A percentile compares a stretch with the other conserved stretches of the same genome.
These are phyloP conservation scores for Choreutis nemorana DNA, from an alignment of 2,888 invertebrate species.

Conservation along the genomic window DNA sequence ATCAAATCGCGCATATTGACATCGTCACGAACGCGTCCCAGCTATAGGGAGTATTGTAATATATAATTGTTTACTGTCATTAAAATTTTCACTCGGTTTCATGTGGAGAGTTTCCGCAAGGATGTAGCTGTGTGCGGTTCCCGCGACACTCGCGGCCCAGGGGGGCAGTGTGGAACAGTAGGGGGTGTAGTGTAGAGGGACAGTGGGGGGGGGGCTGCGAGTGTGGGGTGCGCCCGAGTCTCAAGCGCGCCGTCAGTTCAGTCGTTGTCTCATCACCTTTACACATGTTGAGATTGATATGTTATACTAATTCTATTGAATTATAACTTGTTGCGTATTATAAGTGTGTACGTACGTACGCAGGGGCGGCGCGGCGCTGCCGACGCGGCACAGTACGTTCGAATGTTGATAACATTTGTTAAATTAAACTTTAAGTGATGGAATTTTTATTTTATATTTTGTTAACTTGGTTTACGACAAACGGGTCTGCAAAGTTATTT, in stretches of 20 bases:
- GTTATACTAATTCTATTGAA: conserved; percentile 66
- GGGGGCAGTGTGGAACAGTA: conserved; percentile 3
- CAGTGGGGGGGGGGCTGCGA: conserved; percentile 4
- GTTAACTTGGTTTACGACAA: conserved; percentile 59
- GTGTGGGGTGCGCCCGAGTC: conserved; percentile 10
- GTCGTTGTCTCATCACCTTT: conserved; percentile 57
- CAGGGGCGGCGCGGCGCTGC: conserved; percentile 10
- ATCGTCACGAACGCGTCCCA: conserved; percentile 59
- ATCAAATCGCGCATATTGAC: conserved; percentile 63
- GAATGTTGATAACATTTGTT: conserved; percentile 39
- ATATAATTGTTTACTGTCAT: conserved; percentile 43
- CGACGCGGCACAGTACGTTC: conserved; percentile 6
- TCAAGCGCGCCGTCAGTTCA: conserved; percentile 24
- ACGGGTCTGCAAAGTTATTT: conserved; percentile 62
- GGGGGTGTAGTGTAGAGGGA: neutral
- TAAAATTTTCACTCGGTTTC: conserved; percentile 36
- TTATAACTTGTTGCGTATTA: conserved; percentile 63
- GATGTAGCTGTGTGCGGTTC: conserved; percentile 23
- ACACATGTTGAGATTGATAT: conserved; percentile 66
- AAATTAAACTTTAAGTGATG: conserved; percentile 43
- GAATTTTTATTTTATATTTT: conserved; percentile 50
- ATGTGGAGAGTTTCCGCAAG: conserved; percentile 26
- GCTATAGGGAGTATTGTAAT: conserved; percentile 46
- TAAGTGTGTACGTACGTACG: conserved; percentile 35
- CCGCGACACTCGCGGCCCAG: conserved; percentile 14